Base-by-base conservation (phyloP, 2,797 vertebrate species). In the Eleutherodactylus coqui region DNA sequence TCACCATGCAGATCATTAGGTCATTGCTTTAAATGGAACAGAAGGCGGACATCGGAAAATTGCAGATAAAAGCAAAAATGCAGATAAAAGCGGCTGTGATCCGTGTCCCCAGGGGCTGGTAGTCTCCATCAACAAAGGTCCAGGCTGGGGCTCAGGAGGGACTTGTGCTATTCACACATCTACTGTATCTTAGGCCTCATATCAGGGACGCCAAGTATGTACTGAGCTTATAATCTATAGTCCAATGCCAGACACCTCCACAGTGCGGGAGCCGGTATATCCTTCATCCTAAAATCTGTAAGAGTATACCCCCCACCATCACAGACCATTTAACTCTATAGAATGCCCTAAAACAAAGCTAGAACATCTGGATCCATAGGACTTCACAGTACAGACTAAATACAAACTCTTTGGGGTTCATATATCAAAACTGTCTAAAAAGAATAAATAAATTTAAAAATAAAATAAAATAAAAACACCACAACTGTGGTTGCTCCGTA, bases 21-120 rank as follows among this genome's bases (percentile, higher is more conserved):
- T 41, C 67, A 70, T n/a, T 70, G 36, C 13, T 17, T 64, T 17
- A 34, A 64, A 55, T 55, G 16, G 53, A 55, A 64, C 32, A 64
- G 60, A 64, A n/a, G 36, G 34, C 21, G 24, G 69, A 72, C 69
- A 27, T 1, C 13, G 69, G 69, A 45, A 73, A 73, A 73, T 27
- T 73, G 41, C 2, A 73, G 69, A 73, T 73, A 45, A 45, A 67
- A 29, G 38, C 49, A 62, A 45, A 16, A 47, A 80, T 32, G 58
- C 5, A 64, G 78, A 80, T 80, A 67, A 80, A 13, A 47, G 43
- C 1, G 3, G 4, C 32, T 51, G 4, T 49, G 32, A 8, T 69
- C 62, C 17, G 45, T 10, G 43, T 70, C 79, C 67, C 79, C 17
- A 14, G 79, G 62, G 79, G 32, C 62, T 10, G 34, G 41, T 49